Evolutionary conservation across 2,888 invertebrate species (phyloP).

Genomic region (Lepetodrilus schrolli): DNA sequence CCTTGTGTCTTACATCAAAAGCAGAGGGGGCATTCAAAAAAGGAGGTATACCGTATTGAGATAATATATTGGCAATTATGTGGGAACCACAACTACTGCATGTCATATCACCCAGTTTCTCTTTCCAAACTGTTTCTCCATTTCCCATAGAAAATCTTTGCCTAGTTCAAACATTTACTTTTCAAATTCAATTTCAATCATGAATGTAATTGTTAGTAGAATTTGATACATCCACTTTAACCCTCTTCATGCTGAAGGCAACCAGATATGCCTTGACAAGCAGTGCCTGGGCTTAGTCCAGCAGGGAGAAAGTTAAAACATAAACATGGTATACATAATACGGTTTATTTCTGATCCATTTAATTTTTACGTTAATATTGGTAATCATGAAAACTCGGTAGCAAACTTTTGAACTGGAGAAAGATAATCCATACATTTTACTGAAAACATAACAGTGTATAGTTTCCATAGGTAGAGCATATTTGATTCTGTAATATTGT

Average conservation of each 20-base stretch:
- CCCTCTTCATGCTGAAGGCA: too few species aligned
- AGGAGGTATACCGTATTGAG: conserved; percentile 41
- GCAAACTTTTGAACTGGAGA: background rate
- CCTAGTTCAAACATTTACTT: background rate
- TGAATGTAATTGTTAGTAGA: too few species aligned
- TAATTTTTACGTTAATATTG: too few species aligned
- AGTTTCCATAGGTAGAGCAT: background rate
- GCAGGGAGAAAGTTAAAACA: too few species aligned
- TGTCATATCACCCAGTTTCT: background rate
- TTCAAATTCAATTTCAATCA: too few species aligned
- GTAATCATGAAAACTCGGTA: too few species aligned
- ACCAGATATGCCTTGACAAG: too few species aligned
- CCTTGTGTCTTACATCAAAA: conserved; percentile 27
- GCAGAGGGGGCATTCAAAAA: conserved; percentile 46
- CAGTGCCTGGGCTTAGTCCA: too few species aligned
- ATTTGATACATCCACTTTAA: too few species aligned
- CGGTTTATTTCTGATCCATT: too few species aligned
- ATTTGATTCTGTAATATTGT: background rate
- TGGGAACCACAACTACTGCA: background rate
- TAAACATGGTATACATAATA: too few species aligned
- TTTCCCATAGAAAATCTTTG: background rate
- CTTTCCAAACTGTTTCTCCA: background rate
- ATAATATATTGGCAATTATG: conserved; percentile 1
- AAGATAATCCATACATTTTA: background rate
- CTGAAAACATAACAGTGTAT: background rate